Evolutionary conservation across 2,888 invertebrate genomes (phyloP), one percentile per base, ranked within the genome.

Genomic region (Gastracanthus pulcherrimus): DNA sequence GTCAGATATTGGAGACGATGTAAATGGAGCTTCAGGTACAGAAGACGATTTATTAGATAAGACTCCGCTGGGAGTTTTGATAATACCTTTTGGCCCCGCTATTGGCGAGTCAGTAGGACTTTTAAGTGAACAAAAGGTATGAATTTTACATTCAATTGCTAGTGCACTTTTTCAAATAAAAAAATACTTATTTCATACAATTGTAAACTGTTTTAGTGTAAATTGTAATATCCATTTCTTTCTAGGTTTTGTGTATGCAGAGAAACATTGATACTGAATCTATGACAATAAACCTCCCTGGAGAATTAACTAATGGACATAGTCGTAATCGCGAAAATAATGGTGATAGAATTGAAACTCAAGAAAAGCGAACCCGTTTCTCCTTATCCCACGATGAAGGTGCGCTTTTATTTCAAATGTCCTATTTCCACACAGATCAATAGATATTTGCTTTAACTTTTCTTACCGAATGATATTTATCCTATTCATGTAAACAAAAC

Each of bases 321-420:
- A 89, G 91, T 34, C 90, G 92, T 45, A 62, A 88, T 75, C 87
- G 86, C 72, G 88, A 91, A 51, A 83, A 79, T 62, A 87, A 84
- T 38, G 87, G 87, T 64, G 92, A 92, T 72, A 90, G 93, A 6
- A 88, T 89, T 19, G 92, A 92, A 84, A 91, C 89, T 7, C 91
- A 91, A 70, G 92, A 92, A 82, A 92, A 92, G 81, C 86, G 92
- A 51, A 92, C 92, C 2, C 89, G 94, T 41, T 98, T 98, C 92
- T 97, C 97, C 0, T 93, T 97, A 66, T 97, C 97, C 0, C 97
- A 96, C 88, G 98, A 98, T 88, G 98, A 98, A 88, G 90, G 91
- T 91, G 11, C 0, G 36, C 34, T 11, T 36, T 4, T 34, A n/a
- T 7, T n/a, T 45, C n/a, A 45, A n/a, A n/a, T n/a, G n/a, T n/a